A percentile compares a stretch with the other conserved stretches of the same genome.
Conservation (phyloP, 2,797 vertebrate species). For the Dermochelys coriacea region DNA sequence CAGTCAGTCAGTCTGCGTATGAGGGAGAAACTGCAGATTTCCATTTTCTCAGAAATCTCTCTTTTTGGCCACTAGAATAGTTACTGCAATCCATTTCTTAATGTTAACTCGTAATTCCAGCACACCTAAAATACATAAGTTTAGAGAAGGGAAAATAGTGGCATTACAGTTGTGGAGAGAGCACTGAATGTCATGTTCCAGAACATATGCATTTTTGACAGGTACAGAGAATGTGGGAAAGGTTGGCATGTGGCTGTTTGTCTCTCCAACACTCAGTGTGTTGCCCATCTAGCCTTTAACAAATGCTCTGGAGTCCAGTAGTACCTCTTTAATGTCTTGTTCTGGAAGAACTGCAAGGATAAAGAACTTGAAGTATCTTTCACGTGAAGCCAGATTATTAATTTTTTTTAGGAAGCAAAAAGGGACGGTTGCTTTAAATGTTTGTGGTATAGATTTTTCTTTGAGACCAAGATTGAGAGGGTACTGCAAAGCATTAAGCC, state of each 20-base stretch:
- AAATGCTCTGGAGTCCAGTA: background rate
- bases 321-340: background rate
- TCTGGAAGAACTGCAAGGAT: background rate
- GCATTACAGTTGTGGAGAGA: background rate
- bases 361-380: background rate
- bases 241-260: background rate
- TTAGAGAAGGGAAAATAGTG: background rate
- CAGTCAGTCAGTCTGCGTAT: background rate
- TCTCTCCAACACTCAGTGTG: background rate
- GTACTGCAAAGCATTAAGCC: background rate
- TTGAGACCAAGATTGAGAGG: background rate
- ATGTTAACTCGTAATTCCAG: background rate
- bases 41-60: background rate
- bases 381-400: background rate
- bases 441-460: background rate
- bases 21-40: background rate
- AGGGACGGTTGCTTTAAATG: too few species aligned
- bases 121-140: background rate
- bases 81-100: background rate
- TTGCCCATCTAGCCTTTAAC: background rate
- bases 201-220: background rate
- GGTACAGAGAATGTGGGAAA: background rate
- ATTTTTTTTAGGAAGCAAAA: too few species aligned
- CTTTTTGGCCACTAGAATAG: background rate
- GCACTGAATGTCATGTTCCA: background rate